A percentile compares a stretch with the other conserved stretches of the same genome.
phyloP scores from a whole-genome alignment of 2,113 vertebrate species.

The Ranitomeya imitator region DNA sequence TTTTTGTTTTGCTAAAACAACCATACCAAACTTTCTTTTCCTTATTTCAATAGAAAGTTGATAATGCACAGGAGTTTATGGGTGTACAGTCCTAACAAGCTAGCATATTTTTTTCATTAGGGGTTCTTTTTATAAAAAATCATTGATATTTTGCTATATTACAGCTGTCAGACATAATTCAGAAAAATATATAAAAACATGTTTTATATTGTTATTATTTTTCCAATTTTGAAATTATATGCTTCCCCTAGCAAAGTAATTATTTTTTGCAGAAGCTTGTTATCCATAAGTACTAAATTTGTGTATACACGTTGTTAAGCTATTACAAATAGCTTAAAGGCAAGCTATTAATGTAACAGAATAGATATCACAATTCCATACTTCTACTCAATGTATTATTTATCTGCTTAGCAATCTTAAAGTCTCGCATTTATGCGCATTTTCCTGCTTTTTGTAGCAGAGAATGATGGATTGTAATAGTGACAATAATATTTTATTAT shows the following conservation, averaged over 20 bases:
- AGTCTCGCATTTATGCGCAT: background rate
- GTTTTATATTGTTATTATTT: background rate
- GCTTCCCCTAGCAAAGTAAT: constrained; percentile 25
- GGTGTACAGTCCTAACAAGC: background rate
- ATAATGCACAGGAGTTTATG: background rate
- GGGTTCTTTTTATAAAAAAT: background rate
- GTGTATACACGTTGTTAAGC: background rate
- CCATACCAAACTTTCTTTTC: background rate
- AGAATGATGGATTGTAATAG: background rate
- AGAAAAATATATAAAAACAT: background rate
- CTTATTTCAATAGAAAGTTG: background rate
- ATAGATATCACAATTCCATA: background rate
- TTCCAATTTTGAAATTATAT: background rate
- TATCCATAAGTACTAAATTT: background rate
- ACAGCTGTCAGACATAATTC: background rate
- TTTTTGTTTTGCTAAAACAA: background rate
- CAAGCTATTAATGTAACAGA: constrained; percentile 13
- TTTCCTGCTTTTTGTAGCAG: background rate
- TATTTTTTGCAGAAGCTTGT: constrained; percentile 31
- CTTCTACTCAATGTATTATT: background rate
- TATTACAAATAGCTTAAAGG: constrained; percentile 32
- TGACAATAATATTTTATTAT: constrained; percentile 13
- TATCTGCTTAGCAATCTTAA: background rate
- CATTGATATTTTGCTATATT: background rate
- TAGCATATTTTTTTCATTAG: background rate